Evolutionary conservation across 2,888 invertebrate species (phyloP), one percentile per base, ranked within the genome.

Genomic region (Chrysina gloriosa): DNA sequence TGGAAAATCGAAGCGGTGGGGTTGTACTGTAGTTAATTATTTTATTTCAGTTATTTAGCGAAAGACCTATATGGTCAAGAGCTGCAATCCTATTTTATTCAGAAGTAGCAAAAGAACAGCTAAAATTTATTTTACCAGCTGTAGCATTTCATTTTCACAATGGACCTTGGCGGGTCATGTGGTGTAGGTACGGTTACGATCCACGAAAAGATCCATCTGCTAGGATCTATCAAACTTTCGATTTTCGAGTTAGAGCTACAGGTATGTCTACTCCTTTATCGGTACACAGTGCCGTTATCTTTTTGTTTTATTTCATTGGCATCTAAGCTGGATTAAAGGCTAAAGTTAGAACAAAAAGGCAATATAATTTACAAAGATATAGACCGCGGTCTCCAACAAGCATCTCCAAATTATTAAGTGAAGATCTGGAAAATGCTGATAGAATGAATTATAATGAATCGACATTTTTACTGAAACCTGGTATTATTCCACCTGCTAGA

Each of bases 111-210:
- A 77, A 82, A 1, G 87, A 88, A 9, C 88, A 89, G 63, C 77
- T 95, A 0, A 96, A 93, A 82, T 86, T 89, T 66, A 86, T 97
- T 9, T 85, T 97, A 68, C 96, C 98, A 0, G 89, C 91, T 23
- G 84, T 95, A 2, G 94, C 95, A 0, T 93, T 94, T 80, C 95
- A 95, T 80, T 94, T 93, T 82, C 86, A 88, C 63, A 92, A 90
- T 70, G 98, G 99, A 0, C 98, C 97, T 0, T 99, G 97, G 96
- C 87, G 96, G 72, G 89, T 91, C 63, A 88, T 94, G 80, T 99
- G 98, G 94, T 91, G 95, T 0, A 89, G 87, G 75, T 91, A 92
- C 77, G 97, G 97, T 0, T 98, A 95, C 79, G 97, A 99, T 84
- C 98, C 98, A 0, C 86, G 95, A 23, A 90, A 89, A 74, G 90